A percentile compares a stretch with the other conserved stretches of the same genome.
These are phyloP conservation scores for Trissolcus brochymenae DNA, from an alignment of 2,888 invertebrate genomes.

Conservation along the genomic window DNA sequence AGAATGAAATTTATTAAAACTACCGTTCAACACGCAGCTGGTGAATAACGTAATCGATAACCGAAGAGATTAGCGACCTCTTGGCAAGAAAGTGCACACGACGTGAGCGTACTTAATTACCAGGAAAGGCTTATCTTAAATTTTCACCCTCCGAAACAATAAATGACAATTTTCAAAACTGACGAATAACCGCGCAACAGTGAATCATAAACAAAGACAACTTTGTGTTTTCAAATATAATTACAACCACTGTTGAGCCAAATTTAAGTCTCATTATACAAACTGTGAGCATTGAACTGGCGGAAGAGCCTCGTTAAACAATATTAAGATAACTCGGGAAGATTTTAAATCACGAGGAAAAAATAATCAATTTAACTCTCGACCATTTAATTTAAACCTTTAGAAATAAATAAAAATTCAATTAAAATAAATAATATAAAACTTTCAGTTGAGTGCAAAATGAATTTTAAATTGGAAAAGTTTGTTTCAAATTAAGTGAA, in stretches of 20 bases:
- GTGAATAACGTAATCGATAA: slow-evolving; percentile 46
- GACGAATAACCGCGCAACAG: too few relatives aligned
- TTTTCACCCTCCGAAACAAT: too few relatives aligned
- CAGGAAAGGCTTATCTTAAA: too few relatives aligned
- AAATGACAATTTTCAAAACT: too few relatives aligned
- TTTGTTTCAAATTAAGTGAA: background rate
- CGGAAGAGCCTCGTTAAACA: slow-evolving; percentile 34
- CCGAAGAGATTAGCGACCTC: slow-evolving; percentile 36
- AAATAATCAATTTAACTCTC: slow-evolving; percentile 15
- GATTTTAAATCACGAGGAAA: slow-evolving; percentile 19
- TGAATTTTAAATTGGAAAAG: too few relatives aligned
- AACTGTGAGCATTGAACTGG: slow-evolving; percentile 1
- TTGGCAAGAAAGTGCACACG: slow-evolving; percentile 33
- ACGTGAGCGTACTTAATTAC: too few relatives aligned
- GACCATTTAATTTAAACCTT: background rate
- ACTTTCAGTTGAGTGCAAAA: too few relatives aligned
- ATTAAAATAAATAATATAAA: too few relatives aligned
- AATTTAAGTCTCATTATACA: slow-evolving; percentile 1
- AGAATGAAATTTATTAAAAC: slow-evolving; percentile 46
- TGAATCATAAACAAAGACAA: too few relatives aligned
- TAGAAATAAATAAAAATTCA: too few relatives aligned
- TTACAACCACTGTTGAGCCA: background rate
- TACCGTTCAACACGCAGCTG: slow-evolving; percentile 34
- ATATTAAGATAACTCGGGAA: slow-evolving; percentile 25
- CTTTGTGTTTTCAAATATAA: too few relatives aligned